These are phyloP conservation scores for Chaetodon trifascialis DNA, from an alignment of 2,113 vertebrate species.

Conservation along the genomic window DNA sequence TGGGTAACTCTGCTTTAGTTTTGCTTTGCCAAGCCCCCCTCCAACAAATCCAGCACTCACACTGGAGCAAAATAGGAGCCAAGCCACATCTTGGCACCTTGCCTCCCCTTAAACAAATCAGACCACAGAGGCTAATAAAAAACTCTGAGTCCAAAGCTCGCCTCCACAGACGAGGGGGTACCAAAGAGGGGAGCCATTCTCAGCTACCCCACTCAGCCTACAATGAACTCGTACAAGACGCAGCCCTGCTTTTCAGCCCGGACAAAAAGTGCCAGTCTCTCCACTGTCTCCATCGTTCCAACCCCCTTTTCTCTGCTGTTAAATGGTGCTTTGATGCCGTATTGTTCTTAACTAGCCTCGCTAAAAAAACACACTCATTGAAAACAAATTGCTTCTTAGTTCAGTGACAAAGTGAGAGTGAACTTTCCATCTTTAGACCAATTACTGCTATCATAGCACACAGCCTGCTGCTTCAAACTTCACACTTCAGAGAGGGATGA, in stretches of 20 bases:
- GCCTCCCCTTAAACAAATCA: slow-evolving; percentile 82
- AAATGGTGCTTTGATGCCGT: slow-evolving; percentile 52
- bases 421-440: slow-evolving; percentile 72
- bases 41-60: slow-evolving; percentile 74
- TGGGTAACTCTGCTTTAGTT: slow-evolving; percentile 75
- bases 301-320: slow-evolving; percentile 25
- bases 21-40: slow-evolving; percentile 43
- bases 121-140: slow-evolving; percentile 83
- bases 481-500: slow-evolving; percentile 57
- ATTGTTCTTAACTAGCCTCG: slow-evolving; percentile 47
- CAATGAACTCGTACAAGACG: slow-evolving; percentile 49
- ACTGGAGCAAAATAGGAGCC: slow-evolving; percentile 76
- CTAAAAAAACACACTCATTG: slow-evolving; percentile 23
- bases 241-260: slow-evolving; percentile 38
- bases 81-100: slow-evolving; percentile 80
- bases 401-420: slow-evolving; percentile 48
- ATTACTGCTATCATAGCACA: slow-evolving; percentile 64
- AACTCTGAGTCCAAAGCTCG: slow-evolving; percentile 60
- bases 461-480: slow-evolving; percentile 60
- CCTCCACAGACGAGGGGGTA: slow-evolving; percentile 68
- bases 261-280: slow-evolving; percentile 58
- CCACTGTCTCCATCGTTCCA: slow-evolving; percentile 42
- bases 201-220: slow-evolving; percentile 22
- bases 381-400: slow-evolving; percentile 65
- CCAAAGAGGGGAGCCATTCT: slow-evolving; percentile 68